Evolutionary conservation across 2,888 invertebrate genomes (phyloP), one percentile per base, ranked within the genome.

Genomic region (Andrena bucephala): DNA sequence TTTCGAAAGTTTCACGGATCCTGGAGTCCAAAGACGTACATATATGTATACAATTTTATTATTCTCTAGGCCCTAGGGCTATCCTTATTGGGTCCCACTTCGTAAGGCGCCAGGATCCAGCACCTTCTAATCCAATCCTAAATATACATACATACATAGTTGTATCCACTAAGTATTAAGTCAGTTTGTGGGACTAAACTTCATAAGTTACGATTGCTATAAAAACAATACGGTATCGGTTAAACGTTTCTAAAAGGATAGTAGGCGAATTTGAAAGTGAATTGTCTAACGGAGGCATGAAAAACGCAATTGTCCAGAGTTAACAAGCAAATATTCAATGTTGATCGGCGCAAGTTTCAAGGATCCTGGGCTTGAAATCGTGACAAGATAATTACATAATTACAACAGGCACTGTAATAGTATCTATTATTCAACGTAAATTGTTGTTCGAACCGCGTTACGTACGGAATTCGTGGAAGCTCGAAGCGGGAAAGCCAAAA

Each of bases 361-460:
- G 63, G 48, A 81, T 83, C 66, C 13, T 4, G 33, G 54, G 69
- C 57, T 68, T 27, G 62, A 62, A 74, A 81, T 77, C 57, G 24
- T 36, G 77, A 77, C 83, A 81, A 13, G 73, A 71, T 83, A 83
- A 83, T 83, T 81, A 42, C 67, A 50, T 81, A 77, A 81, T 83
- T 83, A 54, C 68, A 1, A n/a, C 57, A 7, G 7, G 20, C 50
- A 65, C 54, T 31, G 69, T 74, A 75, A 75, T 50, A 69, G 68
- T 31, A 42, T 31, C 10, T 59, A 57, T 72, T 76, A 70, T 65
- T 54, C 69, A 60, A 72, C 59, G 77, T 54, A 67, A 81, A 73
- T 83, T 72, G 42, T 60, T 74, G 48, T 65, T 16, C n/a, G 29
- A 29, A 70, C 52, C 24, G 31, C 33, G 62, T 66, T 60, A 52